Evolutionary conservation across 1,140 invertebrate species (phyloP).

Genomic region (Hypsibius dujardini): DNA sequence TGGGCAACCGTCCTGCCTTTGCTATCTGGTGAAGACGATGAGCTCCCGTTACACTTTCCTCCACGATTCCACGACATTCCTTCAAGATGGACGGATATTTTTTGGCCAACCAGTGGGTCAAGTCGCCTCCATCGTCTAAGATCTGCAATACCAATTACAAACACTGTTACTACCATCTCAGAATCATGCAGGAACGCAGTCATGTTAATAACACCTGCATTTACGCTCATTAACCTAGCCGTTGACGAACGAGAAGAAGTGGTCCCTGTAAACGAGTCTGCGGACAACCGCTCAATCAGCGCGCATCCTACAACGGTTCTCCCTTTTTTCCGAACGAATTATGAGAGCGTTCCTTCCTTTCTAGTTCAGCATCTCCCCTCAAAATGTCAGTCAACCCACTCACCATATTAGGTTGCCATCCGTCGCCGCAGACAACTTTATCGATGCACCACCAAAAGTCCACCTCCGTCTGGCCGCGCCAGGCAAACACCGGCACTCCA

Average conservation of each 20-base stretch:
- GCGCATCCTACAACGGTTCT: too few relatives aligned
- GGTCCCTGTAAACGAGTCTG: too few relatives aligned
- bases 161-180: too few relatives aligned
- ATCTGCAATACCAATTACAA: too few relatives aligned
- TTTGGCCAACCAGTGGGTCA: conserved; percentile 87
- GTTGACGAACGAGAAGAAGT: too few relatives aligned
- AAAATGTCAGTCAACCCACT: too few relatives aligned
- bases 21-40: conserved; percentile 88
- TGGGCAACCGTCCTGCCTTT: conserved; percentile 75
- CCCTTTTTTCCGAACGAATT: too few relatives aligned
- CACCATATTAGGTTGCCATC: conserved; percentile 89
- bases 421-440: conserved; percentile 68
- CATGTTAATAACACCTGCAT: too few relatives aligned
- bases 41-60: conserved; percentile 92
- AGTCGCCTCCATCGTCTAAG: conserved; percentile 88
- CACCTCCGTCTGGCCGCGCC: conserved; percentile 86
- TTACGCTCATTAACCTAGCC: too few relatives aligned
- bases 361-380: not conserved
- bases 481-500: conserved; percentile 72
- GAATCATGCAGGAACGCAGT: too few relatives aligned
- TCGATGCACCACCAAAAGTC: conserved; percentile 99
- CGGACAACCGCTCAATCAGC: not conserved
- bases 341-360: not conserved
- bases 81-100: conserved; percentile 70
- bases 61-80: conserved; percentile 59